A percentile compares a stretch with the other conserved stretches of the same genome.
phyloP scores from a whole-genome alignment of 2,797 vertebrate genomes.

The Tympanoctomys barrerae region DNA sequence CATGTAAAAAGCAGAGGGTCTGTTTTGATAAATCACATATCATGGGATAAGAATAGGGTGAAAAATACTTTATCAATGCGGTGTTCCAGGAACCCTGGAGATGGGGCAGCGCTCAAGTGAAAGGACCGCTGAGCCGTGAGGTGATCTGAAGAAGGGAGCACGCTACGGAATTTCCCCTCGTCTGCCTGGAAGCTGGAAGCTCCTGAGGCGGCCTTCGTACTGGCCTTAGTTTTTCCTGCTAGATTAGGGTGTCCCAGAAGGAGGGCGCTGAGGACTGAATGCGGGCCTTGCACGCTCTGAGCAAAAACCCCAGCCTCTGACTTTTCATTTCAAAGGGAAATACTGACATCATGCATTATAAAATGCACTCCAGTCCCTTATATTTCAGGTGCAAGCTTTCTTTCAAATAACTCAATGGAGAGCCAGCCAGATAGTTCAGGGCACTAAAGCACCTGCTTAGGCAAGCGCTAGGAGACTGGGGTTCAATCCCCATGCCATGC shows the following conservation, averaged over 20 bases:
- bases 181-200: accelerated
- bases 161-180: no score
- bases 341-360: neutral
- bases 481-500: no score
- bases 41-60: neutral
- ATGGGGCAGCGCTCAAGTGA: neutral
- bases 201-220: neutral
- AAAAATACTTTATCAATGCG: neutral
- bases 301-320: neutral
- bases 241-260: neutral
- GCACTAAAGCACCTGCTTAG: no score
- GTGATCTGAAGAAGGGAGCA: neutral
- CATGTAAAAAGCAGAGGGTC: neutral
- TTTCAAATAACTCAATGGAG: neutral
- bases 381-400: conserved; percentile 10
- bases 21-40: neutral
- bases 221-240: neutral
- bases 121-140: neutral
- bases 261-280: neutral
- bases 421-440: no score
- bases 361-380: neutral
- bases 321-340: conserved; percentile 13
- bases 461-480: no score
- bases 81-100: neutral
- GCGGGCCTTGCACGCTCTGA: neutral